A percentile compares a stretch with the other conserved stretches of the same genome.
Conservation (phyloP, 2,113 vertebrate species). For the Leptosomus discolor region DNA sequence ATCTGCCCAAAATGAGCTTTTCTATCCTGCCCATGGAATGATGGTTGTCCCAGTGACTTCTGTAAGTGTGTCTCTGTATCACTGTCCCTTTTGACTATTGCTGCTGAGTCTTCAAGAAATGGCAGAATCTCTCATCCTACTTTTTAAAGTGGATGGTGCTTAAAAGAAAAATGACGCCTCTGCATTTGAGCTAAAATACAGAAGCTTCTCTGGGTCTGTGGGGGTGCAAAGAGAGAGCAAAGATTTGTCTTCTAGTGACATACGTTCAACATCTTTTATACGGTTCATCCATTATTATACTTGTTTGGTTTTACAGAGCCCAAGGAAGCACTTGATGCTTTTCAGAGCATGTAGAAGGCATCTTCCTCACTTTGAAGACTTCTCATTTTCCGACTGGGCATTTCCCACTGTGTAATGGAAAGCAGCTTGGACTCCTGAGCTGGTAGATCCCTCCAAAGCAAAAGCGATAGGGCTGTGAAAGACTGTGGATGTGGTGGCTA, state of each 20-base stretch:
- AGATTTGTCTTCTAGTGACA: slow-evolving; percentile 15
- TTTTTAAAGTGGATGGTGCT: not conserved
- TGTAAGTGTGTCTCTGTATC: slow-evolving; percentile 45
- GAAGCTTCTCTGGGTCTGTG: not conserved
- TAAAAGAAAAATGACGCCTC: not conserved
- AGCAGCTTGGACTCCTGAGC: not conserved
- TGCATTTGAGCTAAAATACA: not conserved
- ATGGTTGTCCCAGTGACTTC: slow-evolving; percentile 13
- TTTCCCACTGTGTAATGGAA: not conserved
- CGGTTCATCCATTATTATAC: not conserved
- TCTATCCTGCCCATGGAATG: slow-evolving; percentile 50
- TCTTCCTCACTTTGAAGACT: not conserved
- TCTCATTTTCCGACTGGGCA: not conserved
- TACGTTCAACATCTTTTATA: not conserved
- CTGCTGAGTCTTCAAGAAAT: slow-evolving; percentile 40
- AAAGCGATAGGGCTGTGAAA: not conserved
- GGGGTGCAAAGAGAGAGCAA: not conserved
- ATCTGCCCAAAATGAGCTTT: slow-evolving; percentile 24
- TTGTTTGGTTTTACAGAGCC: not conserved
- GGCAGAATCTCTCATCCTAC: slow-evolving; percentile 3
- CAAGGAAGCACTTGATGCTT: not conserved
- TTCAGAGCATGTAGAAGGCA: not conserved
- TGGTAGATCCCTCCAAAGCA: not conserved
- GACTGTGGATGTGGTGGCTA: not conserved
- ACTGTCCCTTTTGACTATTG: not conserved